Evolutionary conservation across 1,140 invertebrate genomes (phyloP).

Genomic region (Drosophila malerkotliana): DNA sequence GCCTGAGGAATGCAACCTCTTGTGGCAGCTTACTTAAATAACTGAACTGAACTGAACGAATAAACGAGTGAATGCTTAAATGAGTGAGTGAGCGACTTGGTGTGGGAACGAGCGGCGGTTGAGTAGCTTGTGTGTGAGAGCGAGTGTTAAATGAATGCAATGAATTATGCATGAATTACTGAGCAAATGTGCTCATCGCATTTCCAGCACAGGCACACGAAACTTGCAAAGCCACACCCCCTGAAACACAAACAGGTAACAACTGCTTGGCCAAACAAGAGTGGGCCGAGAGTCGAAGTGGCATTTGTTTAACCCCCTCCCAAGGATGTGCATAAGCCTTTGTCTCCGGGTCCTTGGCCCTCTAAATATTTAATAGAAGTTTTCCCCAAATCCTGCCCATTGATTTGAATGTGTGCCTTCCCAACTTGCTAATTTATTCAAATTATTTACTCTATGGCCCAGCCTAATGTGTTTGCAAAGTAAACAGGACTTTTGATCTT

Average conservation of each 20-base stretch:
- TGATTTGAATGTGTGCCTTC: slow-evolving; percentile 18
- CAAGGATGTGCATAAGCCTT: slow-evolving; percentile 24
- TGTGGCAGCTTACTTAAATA: slow-evolving; percentile 59
- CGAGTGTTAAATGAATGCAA: slow-evolving; percentile 78
- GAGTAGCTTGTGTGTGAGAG: slow-evolving; percentile 31
- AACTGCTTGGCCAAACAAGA: slow-evolving; percentile 51
- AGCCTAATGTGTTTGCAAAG: slow-evolving; percentile 59
- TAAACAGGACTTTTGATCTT: slow-evolving; percentile 51
- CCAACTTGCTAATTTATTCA: slow-evolving; percentile 61
- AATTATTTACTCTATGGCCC: slow-evolving; percentile 65
- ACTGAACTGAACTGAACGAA: slow-evolving; percentile 23
- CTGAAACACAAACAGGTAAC: slow-evolving; percentile 54
- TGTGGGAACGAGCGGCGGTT: slow-evolving; percentile 24
- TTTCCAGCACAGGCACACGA: slow-evolving; percentile 35
- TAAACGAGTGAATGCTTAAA: background rate
- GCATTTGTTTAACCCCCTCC: slow-evolving; percentile 40
- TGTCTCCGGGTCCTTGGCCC: slow-evolving; percentile 42
- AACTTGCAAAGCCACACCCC: slow-evolving; percentile 20
- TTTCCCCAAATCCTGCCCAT: slow-evolving; percentile 18
- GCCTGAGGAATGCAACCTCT: slow-evolving; percentile 45
- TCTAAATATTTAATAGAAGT: slow-evolving; percentile 68
- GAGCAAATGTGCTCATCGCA: slow-evolving; percentile 64
- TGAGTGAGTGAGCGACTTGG: slow-evolving; percentile 6
- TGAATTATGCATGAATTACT: slow-evolving; percentile 81
- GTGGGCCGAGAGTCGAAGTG: slow-evolving; percentile 21